Conservation (phyloP, 1,140 invertebrate genomes). For the Periplaneta americana region DNA sequence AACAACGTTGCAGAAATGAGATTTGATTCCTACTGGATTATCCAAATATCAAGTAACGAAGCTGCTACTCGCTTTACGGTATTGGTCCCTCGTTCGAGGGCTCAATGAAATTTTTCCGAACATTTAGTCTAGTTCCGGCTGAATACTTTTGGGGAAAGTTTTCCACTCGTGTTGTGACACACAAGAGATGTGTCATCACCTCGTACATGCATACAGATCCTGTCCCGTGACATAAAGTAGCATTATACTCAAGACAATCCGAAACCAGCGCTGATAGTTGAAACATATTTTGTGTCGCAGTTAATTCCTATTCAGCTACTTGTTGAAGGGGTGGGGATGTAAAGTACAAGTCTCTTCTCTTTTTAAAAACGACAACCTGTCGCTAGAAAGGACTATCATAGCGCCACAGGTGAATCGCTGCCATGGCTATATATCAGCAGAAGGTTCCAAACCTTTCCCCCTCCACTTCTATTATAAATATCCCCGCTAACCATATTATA, state of each 20-base stretch:
- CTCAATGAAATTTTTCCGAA: too few species aligned
- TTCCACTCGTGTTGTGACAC: neutral
- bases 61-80: too few species aligned
- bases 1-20: too few species aligned
- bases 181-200: neutral
- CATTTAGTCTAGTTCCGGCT: too few species aligned
- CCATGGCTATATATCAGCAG: neutral
- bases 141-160: too few species aligned
- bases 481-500: neutral
- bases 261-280: neutral
- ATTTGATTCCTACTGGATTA: too few species aligned
- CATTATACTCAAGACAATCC: neutral
- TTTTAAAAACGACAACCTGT: neutral
- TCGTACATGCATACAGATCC: neutral
- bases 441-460: neutral
- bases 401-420: neutral
- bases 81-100: too few species aligned
- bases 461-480: neutral
- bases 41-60: too few species aligned
- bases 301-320: neutral
- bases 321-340: neutral
- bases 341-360: neutral
- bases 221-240: neutral
- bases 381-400: neutral
- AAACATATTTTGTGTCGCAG: neutral